Percentiles rank a stretch among this genome's conserved stretches.
phyloP scores from a whole-genome alignment of 2,797 vertebrate species.

The Cossypha niveicapilla region DNA sequence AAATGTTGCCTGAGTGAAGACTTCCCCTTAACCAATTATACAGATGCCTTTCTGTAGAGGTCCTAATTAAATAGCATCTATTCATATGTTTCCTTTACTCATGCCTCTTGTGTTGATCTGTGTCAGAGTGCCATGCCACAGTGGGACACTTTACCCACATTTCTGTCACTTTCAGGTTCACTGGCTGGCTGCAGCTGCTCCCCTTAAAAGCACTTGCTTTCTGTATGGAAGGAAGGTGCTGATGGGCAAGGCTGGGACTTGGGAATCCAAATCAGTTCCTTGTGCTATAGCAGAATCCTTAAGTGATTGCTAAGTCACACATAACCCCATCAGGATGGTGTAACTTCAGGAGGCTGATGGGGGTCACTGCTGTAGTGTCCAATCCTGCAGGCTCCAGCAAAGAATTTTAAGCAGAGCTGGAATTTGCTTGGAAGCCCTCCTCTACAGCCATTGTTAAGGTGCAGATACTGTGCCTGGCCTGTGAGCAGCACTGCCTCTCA shows the following conservation, averaged over 20 bases:
- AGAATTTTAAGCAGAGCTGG: neutral
- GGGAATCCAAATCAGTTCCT: neutral
- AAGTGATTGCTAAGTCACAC: neutral
- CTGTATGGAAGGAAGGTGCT: neutral
- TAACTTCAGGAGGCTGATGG: neutral
- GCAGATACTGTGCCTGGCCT: neutral
- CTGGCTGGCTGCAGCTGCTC: neutral
- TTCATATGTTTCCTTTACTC: neutral
- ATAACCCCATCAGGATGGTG: neutral
- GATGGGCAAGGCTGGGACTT: neutral
- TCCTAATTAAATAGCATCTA: constrained; percentile 34
- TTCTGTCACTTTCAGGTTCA: neutral
- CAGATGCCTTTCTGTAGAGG: constrained; percentile 29
- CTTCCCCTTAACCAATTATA: constrained; percentile 34
- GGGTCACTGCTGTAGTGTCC: neutral
- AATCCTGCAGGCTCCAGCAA: neutral
- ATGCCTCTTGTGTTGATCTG: neutral
- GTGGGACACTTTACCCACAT: neutral
- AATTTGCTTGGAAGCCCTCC: neutral
- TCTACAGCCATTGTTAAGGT: neutral
- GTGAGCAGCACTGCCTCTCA: neutral
- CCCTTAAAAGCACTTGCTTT: neutral
- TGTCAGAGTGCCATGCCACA: neutral
- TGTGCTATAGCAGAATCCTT: neutral
- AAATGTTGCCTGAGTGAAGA: constrained; percentile 35